These are phyloP conservation scores for Porites australiensis DNA, from an alignment of 64 coral and sea anemone genomes.

Conservation along the genomic window DNA sequence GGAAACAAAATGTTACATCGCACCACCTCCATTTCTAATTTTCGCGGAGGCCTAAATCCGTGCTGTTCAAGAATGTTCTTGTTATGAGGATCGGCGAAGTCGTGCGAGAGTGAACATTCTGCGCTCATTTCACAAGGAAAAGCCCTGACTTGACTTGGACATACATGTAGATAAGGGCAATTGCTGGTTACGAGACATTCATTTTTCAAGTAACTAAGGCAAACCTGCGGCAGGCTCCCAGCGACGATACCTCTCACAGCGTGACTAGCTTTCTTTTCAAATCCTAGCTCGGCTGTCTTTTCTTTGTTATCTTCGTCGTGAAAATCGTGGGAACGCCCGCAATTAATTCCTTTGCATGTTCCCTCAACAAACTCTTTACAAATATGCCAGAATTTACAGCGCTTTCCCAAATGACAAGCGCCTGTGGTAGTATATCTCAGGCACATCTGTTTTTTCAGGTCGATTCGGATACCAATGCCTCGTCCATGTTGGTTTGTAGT, in stretches of 20 bases:
- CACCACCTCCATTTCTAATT: conserved; percentile 13
- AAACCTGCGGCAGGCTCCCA: conserved; percentile 43
- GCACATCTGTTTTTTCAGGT: conserved; percentile 39
- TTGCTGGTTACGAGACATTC: background rate
- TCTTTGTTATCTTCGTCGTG: conserved; percentile 52
- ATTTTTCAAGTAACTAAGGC: conserved; percentile 33
- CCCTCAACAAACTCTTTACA: conserved; percentile 59
- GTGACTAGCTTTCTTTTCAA: conserved; percentile 9
- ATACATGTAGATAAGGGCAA: conserved; percentile 58
- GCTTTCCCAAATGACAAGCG: background rate
- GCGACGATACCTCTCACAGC: background rate
- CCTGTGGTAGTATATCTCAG: conserved; percentile 26
- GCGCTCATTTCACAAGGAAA: background rate
- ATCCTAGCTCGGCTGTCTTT: conserved; percentile 16
- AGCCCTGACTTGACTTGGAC: background rate
- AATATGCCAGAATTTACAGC: conserved; percentile 53
- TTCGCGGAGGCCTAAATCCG: conserved; percentile 8
- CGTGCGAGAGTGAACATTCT: background rate
- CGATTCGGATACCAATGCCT: background rate
- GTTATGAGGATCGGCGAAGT: conserved; percentile 21
- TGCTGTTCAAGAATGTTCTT: conserved; percentile 23
- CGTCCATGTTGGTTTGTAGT: background rate
- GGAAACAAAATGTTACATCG: conserved; percentile 25
- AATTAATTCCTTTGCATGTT: conserved; percentile 31
- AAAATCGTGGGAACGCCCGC: conserved; percentile 56